Conservation (phyloP, 2,797 vertebrate species). For the Melanotaenia parkinsoni region DNA sequence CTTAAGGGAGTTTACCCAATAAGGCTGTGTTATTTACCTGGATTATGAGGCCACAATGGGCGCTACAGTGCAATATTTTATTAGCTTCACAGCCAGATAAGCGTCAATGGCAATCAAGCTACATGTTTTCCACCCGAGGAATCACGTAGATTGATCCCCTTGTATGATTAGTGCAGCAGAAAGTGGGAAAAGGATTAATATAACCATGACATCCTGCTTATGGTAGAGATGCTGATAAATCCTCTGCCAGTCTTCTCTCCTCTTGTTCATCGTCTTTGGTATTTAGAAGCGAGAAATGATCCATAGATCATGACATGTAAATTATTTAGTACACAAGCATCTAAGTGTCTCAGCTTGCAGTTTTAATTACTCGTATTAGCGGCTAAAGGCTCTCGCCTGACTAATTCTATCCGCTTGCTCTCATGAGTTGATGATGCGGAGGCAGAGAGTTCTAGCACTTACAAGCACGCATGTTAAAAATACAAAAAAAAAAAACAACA, state of each 20-base stretch:
- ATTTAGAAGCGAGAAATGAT: slow-evolving; percentile 81
- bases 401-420: slow-evolving; percentile 84
- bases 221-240: slow-evolving; percentile 79
- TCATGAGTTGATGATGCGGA: slow-evolving; percentile 74
- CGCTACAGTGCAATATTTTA: slow-evolving; percentile 62
- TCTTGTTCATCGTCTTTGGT: slow-evolving; percentile 70
- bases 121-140: slow-evolving; percentile 70
- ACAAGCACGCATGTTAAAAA: slow-evolving; percentile 30
- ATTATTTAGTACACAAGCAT: slow-evolving; percentile 87
- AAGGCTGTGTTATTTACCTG: slow-evolving; percentile 74
- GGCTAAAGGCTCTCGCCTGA: slow-evolving; percentile 85
- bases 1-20: slow-evolving; percentile 65
- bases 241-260: slow-evolving; percentile 66
- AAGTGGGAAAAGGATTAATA: slow-evolving; percentile 77
- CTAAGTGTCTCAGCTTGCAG: slow-evolving; percentile 83
- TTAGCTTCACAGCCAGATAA: slow-evolving; percentile 60
- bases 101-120: slow-evolving; percentile 63
- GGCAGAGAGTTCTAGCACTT: slow-evolving; percentile 60
- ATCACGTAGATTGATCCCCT: slow-evolving; percentile 70
- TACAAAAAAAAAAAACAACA: slow-evolving; percentile 48
- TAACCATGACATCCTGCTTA: slow-evolving; percentile 78
- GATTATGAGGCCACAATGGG: slow-evolving; percentile 65
- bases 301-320: slow-evolving; percentile 86
- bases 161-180: slow-evolving; percentile 74
- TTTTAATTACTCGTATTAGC: slow-evolving; percentile 89